Base-by-base conservation (phyloP, 2,113 vertebrate genomes). In the Ascaphus truei region DNA sequence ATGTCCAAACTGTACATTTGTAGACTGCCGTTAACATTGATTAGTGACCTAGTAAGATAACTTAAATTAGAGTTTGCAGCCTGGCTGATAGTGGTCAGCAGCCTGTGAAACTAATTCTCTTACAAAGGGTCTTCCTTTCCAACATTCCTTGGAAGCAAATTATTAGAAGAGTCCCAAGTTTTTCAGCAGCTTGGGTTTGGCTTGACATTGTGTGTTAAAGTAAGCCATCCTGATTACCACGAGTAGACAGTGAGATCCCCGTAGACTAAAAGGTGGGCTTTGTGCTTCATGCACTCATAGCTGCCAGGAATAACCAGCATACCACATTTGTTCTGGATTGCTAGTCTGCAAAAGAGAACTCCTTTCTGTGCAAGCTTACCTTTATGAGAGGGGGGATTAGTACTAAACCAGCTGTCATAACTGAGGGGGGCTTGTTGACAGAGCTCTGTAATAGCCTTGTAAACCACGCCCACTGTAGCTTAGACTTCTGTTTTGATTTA, bases 371-470 rank as follows among this genome's bases (percentile, higher is more conserved):
- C 39, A 64, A 48, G 43, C 45, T 15, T 41, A 20, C 27, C 33
- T 59, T 31, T 71, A 60, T 64, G n/a, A 48, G 25, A 29, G 29
- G 27, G 13, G 47, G 59, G 29, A 52, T 57, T 69, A 71, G 60
- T 27, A 23, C 34, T 25, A 45, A 69, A 73, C 61, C 55, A 69
- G 36, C 57, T 72, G 27, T 74, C 56, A 67, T 47, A 50, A 41
- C 59, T 48, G 12, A 31, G 31, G 53, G 30, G 77, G 71, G 61
- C 75, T 71, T 81, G 79, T 73, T 56, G 77, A 82, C 77, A 75
- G 72, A 71, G 67, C 13, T 18, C 13, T 58, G 55, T 47, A 72
- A 26, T 66, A 58, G 27, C 16, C 53, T 36, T 3, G 22, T 43
- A 71, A 50, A 16, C n/a, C 13, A 30, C 12, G 48, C 22, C 47